Evolutionary conservation across 2,888 invertebrate species (phyloP).

Genomic region (Andrena flavipes): DNA sequence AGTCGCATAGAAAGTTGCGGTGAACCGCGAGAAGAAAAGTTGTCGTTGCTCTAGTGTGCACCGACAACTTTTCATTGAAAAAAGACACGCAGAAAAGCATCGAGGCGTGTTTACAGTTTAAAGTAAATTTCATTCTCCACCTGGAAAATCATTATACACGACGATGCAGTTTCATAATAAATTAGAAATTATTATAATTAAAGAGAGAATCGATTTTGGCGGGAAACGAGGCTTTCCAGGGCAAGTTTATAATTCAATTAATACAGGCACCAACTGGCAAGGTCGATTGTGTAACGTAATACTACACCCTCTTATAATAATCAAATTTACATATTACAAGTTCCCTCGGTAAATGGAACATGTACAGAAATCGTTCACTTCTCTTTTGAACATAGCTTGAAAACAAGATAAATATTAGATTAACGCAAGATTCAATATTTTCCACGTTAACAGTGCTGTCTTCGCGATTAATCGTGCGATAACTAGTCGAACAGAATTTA

Average conservation of each 20-base stretch:
- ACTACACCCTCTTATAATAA: constrained; percentile 37
- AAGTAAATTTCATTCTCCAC: neutral
- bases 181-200: no score
- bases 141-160: neutral
- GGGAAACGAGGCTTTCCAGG: neutral
- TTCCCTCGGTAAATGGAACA: neutral
- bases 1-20: constrained; percentile 65
- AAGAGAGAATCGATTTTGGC: neutral
- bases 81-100: neutral
- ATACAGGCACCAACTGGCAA: constrained; percentile 4
- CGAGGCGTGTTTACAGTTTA: neutral
- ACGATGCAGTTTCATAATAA: no score
- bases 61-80: neutral
- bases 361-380: neutral
- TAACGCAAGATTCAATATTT: neutral
- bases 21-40: constrained; percentile 56
- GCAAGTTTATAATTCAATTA: constrained; percentile 3
- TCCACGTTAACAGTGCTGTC: neutral
- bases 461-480: neutral
- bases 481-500: no score
- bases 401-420: neutral
- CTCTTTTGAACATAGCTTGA: no score
- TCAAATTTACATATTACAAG: constrained; percentile 33
- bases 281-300: constrained; percentile 37
- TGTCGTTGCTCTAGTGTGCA: constrained; percentile 1